Evolutionary conservation across 2,888 invertebrate genomes (phyloP).

Genomic region (Pemphredon lugubris): DNA sequence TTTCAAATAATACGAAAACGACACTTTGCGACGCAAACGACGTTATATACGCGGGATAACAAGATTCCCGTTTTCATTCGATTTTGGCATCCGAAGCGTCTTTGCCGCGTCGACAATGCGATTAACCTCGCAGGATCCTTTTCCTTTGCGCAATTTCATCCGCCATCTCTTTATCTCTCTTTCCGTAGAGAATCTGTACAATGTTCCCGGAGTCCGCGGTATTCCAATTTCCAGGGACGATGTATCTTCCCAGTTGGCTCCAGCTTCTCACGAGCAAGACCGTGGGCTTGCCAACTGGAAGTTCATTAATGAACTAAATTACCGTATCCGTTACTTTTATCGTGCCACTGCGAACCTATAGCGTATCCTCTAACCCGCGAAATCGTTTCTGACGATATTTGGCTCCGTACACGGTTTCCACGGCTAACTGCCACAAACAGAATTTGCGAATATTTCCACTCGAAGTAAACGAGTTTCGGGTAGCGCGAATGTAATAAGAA

Average conservation of each 20-base stretch:
- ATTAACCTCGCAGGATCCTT: constrained; percentile 20
- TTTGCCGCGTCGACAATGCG: constrained; percentile 21
- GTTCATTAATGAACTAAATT: constrained; percentile 76
- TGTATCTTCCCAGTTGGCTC: constrained; percentile 73
- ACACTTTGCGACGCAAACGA: too few relatives aligned
- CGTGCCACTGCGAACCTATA: constrained; percentile 61
- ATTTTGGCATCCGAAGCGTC: too few relatives aligned
- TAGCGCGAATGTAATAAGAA: constrained; percentile 16
- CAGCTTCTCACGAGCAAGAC: constrained; percentile 55
- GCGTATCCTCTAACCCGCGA: constrained; percentile 47
- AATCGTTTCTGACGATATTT: constrained; percentile 66
- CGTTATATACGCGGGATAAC: too few relatives aligned
- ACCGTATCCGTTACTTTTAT: constrained; percentile 76
- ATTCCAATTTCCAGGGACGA: constrained; percentile 72
- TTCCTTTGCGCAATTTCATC: constrained; percentile 45
- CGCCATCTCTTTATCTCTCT: constrained; percentile 53
- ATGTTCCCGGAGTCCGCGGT: constrained; percentile 56
- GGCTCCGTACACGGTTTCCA: constrained; percentile 52
- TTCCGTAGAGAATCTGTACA: constrained; percentile 44
- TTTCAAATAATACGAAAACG: too few relatives aligned
- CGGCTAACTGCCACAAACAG: constrained; percentile 52
- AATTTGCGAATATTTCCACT: constrained; percentile 46
- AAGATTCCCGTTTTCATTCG: too few relatives aligned
- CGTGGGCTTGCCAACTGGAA: constrained; percentile 72
- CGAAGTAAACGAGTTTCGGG: constrained; percentile 17